Evolutionary conservation across 2,113 vertebrate genomes (phyloP).

Genomic region (Pygoscelis adeliae): DNA sequence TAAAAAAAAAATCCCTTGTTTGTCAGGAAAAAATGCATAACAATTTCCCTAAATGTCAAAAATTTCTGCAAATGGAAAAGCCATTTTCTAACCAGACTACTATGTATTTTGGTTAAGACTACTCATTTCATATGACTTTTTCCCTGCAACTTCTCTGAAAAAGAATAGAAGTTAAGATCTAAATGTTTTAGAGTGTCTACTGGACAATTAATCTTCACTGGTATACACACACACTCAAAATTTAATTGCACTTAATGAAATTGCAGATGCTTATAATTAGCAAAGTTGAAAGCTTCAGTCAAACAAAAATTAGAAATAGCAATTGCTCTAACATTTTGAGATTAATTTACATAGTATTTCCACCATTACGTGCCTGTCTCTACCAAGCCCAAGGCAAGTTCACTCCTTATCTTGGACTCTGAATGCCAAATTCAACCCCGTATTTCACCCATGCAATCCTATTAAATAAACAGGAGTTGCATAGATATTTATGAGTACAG

Average conservation of each 20-base stretch:
- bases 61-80: neutral
- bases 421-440: neutral
- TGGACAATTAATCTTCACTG: neutral
- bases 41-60: neutral
- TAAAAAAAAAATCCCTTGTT: neutral
- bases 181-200: neutral
- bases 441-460: neutral
- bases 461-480: slow-evolving; percentile 18
- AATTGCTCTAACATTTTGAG: neutral
- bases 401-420: neutral
- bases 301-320: neutral
- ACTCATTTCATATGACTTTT: neutral
- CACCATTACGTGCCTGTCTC: neutral
- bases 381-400: neutral
- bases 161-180: neutral
- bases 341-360: neutral
- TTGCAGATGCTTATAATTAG: neutral
- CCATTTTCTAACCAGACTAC: neutral
- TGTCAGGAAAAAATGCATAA: neutral
- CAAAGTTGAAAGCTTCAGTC: neutral
- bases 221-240: neutral
- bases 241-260: neutral
- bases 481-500: neutral
- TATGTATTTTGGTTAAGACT: neutral
- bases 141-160: neutral